phyloP scores from a whole-genome alignment of 2,888 invertebrate genomes.

The Stenodera caucasica region DNA sequence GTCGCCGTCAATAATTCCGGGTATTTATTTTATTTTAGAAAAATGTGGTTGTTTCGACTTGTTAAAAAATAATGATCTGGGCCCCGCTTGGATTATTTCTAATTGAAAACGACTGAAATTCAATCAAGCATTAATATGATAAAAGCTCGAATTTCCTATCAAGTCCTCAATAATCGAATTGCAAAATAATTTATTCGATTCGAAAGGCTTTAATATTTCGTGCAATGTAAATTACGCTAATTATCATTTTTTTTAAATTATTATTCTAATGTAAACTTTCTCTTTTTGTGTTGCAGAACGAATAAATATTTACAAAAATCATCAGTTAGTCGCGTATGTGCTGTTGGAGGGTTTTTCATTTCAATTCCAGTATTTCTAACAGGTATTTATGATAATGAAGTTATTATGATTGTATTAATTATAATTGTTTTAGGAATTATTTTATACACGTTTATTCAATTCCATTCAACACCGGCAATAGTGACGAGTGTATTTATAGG shows the following conservation, averaged over 20 bases:
- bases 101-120: neutral
- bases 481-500: conserved; percentile 88
- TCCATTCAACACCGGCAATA: conserved; percentile 89
- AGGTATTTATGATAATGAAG: conserved; percentile 59
- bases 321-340: conserved; percentile 85
- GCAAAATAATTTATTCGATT: conserved; percentile 4
- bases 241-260: neutral
- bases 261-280: conserved; percentile 13
- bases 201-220: neutral
- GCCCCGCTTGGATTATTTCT: neutral
- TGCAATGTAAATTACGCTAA: neutral
- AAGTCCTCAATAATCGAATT: neutral
- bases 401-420: conserved; percentile 9
- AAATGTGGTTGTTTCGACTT: neutral
- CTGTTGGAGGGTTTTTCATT: conserved; percentile 91
- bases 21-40: neutral
- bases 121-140: neutral
- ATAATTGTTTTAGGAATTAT: conserved; percentile 73
- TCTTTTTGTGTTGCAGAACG: conserved; percentile 67
- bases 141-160: neutral
- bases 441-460: conserved; percentile 88
- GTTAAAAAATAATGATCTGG: neutral
- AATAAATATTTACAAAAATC: conserved; percentile 92
- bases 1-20: conserved; percentile 2
- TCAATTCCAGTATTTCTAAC: conserved; percentile 93